Conservation (phyloP, 2,113 vertebrate species). For the Halcyon senegalensis region DNA sequence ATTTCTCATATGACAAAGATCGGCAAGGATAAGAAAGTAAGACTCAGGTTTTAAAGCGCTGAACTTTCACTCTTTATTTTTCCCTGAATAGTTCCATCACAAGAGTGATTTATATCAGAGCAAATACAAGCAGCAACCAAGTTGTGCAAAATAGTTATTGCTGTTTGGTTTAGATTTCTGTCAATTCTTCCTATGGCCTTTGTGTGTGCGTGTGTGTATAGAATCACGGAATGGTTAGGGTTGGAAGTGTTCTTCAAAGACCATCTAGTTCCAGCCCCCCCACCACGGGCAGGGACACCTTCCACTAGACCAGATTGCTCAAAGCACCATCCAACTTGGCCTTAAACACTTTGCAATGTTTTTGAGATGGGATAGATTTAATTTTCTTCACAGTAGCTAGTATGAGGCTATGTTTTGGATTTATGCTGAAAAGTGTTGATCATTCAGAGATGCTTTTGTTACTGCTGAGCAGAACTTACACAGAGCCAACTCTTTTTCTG, state of each 20-base stretch:
- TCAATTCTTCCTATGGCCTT: not conserved
- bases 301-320: not conserved
- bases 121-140: not conserved
- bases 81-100: not conserved
- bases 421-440: no score
- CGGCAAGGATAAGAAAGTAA: not conserved
- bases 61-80: not conserved
- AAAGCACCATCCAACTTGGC: not conserved
- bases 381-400: not conserved
- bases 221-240: not conserved
- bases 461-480: not conserved
- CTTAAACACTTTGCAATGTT: not conserved
- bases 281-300: not conserved
- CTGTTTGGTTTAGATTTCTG: not conserved
- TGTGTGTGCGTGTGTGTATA: not conserved
- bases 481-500: not conserved
- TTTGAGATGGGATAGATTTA: not conserved
- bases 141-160: not conserved
- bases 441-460: not conserved
- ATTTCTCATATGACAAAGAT: not conserved
- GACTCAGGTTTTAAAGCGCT: not conserved
- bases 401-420: no score
- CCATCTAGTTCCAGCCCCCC: not conserved
- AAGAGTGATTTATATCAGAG: not conserved
- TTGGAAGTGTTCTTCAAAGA: not conserved